phyloP scores from a whole-genome alignment of 1,140 invertebrate genomes.

The Zaprionus gabonicus region DNA sequence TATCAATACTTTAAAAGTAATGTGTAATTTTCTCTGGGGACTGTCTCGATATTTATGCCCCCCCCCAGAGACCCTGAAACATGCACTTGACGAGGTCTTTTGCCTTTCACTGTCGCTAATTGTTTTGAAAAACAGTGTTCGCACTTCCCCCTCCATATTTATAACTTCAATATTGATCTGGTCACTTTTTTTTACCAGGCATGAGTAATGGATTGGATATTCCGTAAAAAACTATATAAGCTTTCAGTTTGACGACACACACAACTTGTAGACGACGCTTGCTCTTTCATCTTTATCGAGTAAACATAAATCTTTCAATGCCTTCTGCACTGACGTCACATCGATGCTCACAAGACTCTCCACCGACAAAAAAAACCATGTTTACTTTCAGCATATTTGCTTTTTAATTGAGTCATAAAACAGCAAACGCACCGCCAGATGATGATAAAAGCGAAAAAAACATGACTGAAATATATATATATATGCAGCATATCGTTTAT shows the following conservation, averaged over 20 bases:
- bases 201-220: neutral
- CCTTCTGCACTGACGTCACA: conserved; percentile 47
- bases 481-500: neutral
- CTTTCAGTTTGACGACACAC: conserved; percentile 17
- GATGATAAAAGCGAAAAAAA: conserved; percentile 66
- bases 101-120: conserved; percentile 5
- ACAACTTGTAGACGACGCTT: conserved; percentile 4
- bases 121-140: neutral
- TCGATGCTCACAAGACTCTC: neutral
- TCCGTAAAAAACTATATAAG: neutral
- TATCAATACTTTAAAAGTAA: too few relatives aligned
- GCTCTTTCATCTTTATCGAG: conserved; percentile 48
- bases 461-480: conserved; percentile 10
- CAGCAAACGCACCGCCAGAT: conserved; percentile 21
- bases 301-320: conserved; percentile 30
- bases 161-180: neutral
- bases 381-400: conserved; percentile 65
- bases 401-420: conserved; percentile 78
- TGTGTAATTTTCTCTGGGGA: too few relatives aligned
- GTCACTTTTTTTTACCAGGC: neutral
- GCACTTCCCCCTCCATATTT: neutral
- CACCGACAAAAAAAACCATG: conserved; percentile 36
- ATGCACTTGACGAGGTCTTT: conserved; percentile 2
- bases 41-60: neutral
- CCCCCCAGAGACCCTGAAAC: neutral